phyloP scores from a whole-genome alignment of 2,113 vertebrate species.

The Patagioenas fasciata region DNA sequence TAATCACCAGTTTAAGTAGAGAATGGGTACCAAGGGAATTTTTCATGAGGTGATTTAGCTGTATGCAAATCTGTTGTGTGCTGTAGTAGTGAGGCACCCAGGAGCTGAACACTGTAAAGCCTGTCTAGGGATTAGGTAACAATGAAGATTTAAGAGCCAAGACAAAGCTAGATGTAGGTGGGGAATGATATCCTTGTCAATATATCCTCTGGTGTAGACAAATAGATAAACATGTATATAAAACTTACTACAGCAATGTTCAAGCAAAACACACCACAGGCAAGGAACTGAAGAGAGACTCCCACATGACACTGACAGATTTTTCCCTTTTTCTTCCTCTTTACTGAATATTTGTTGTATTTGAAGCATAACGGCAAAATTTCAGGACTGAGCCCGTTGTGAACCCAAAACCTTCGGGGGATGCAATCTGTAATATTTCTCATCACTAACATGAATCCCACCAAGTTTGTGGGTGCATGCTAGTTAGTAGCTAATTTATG shows the following conservation, averaged over 20 bases:
- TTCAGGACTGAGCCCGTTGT: background rate
- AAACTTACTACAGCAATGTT: background rate
- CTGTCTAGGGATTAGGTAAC: constrained; percentile 49
- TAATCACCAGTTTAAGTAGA: constrained; percentile 57
- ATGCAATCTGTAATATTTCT: background rate
- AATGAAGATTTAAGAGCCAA: constrained; percentile 47
- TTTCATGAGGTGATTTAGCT: constrained; percentile 59
- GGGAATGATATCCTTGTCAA: constrained; percentile 38
- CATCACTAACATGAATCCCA: background rate
- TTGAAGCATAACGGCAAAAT: background rate
- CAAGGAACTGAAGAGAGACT: constrained; percentile 19
- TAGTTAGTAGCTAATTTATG: background rate
- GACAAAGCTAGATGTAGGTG: constrained; percentile 3
- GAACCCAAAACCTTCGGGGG: background rate
- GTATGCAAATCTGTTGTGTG: constrained; percentile 46
- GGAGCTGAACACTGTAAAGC: background rate
- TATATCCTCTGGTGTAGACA: constrained; percentile 43
- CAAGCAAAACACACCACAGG: constrained; percentile 2
- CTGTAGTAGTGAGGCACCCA: background rate
- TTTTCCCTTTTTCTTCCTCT: background rate
- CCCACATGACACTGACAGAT: background rate
- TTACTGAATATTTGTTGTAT: background rate
- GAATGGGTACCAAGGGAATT: constrained; percentile 47
- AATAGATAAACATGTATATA: constrained; percentile 54
- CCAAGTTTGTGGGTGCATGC: background rate